phyloP scores from a whole-genome alignment of 1,140 invertebrate species.

The Lasioglossum albipes region DNA sequence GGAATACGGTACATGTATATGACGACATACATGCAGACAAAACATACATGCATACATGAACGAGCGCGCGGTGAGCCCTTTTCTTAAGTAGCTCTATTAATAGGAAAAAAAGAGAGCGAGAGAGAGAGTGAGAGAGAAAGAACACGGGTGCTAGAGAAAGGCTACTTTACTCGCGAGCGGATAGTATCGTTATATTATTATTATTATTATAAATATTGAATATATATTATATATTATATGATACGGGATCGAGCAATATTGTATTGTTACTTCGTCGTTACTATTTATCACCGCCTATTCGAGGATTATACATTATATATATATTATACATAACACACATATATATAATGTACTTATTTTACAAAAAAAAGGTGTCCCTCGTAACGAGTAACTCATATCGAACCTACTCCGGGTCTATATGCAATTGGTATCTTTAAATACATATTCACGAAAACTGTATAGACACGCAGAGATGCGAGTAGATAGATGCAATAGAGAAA shows the following conservation, averaged over 20 bases:
- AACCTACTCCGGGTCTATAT: slow-evolving; percentile 40
- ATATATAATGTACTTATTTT: slow-evolving; percentile 53
- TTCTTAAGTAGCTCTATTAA: slow-evolving; percentile 47
- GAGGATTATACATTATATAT: slow-evolving; percentile 29
- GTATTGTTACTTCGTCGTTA: slow-evolving; percentile 62
- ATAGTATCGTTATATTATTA: slow-evolving; percentile 60
- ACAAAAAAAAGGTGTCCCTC: slow-evolving; percentile 28
- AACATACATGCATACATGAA: slow-evolving; percentile 39
- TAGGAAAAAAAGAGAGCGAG: neutral
- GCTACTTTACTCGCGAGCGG: slow-evolving; percentile 25
- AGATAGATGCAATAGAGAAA: slow-evolving; percentile 45
- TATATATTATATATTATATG: slow-evolving; percentile 55
- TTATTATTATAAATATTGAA: slow-evolving; percentile 46
- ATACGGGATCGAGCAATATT: slow-evolving; percentile 63
- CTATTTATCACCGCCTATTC: slow-evolving; percentile 61
- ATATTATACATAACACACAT: neutral
- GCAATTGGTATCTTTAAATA: slow-evolving; percentile 54
- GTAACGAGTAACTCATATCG: slow-evolving; percentile 54
- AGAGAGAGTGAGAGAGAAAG: slow-evolving; percentile 18
- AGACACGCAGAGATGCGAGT: slow-evolving; percentile 51
- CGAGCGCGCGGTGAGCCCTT: slow-evolving; percentile 39
- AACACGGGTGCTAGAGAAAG: slow-evolving; percentile 17
- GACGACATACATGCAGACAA: slow-evolving; percentile 29
- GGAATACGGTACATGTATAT: slow-evolving; percentile 12
- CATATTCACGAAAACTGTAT: slow-evolving; percentile 54